A percentile compares a stretch with the other conserved stretches of the same genome.
These are phyloP conservation scores for Stenolophus ochropezus DNA, from an alignment of 2,888 invertebrate genomes.

Conservation along the genomic window DNA sequence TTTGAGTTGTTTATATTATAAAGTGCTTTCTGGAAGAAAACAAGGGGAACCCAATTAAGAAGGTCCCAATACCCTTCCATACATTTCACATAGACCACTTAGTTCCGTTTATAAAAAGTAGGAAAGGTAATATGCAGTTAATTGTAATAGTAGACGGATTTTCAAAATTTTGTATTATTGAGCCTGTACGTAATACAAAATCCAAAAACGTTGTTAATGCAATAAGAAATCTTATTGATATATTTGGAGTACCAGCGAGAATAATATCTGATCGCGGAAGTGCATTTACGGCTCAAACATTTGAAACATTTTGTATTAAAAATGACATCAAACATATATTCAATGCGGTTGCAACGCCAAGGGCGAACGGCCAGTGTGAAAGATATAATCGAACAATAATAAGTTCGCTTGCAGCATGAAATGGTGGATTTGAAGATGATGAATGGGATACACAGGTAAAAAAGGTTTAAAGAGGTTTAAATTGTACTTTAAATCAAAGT, in stretches of 20 bases:
- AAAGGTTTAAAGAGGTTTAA: too few relatives aligned
- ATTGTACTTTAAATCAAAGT: too few relatives aligned
- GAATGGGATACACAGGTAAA: too few relatives aligned
- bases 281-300: background rate
- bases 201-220: background rate
- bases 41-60: too few relatives aligned
- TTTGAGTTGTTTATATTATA: background rate
- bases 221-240: background rate
- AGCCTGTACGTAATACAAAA: slow-evolving; percentile 3
- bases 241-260: slow-evolving; percentile 2
- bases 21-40: background rate
- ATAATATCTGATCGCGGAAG: background rate
- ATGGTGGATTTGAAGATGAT: too few relatives aligned
- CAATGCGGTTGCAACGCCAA: background rate
- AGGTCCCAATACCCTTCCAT: too few relatives aligned
- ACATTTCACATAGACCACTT: too few relatives aligned
- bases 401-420: background rate
- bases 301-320: background rate
- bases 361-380: background rate
- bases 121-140: slow-evolving; percentile 1
- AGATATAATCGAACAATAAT: background rate
- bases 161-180: background rate
- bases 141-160: background rate
- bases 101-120: too few relatives aligned
- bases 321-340: background rate